These are phyloP conservation scores for Odontocolon sp. DNA, from an alignment of 2,888 invertebrate species.

Conservation along the genomic window DNA sequence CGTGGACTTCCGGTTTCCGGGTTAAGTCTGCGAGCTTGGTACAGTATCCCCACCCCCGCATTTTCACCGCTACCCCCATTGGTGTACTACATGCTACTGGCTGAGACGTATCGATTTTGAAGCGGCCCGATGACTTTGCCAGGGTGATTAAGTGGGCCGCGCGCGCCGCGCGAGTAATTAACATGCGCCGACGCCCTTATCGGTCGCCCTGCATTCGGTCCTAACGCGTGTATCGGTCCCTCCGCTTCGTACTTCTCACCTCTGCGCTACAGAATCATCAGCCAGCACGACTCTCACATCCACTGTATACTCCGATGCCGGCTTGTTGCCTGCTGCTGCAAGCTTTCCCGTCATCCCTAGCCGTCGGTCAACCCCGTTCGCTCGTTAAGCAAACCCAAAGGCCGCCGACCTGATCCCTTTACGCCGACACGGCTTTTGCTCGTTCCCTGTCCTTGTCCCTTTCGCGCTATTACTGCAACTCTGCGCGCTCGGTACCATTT, in stretches of 20 bases:
- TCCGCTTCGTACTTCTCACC: not conserved
- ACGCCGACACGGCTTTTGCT: conserved; percentile 26
- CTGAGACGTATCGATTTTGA: conserved; percentile 60
- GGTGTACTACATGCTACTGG: not conserved
- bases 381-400: conserved; percentile 61
- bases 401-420: conserved; percentile 48
- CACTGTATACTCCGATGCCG: not conserved
- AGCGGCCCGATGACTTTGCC: conserved; percentile 62
- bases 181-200: conserved; percentile 65
- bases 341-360: conserved; percentile 8
- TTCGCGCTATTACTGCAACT: not conserved
- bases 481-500: too few species aligned
- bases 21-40: conserved; percentile 15
- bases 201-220: conserved; percentile 54
- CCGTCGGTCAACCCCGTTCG: conserved; percentile 54
- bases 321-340: conserved; percentile 4
- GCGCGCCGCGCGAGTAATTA: conserved; percentile 63
- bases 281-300: too few species aligned
- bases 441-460: not conserved
- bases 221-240: conserved; percentile 22
- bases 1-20: conserved; percentile 41
- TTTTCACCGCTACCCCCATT: not conserved
- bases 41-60: not conserved
- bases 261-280: too few species aligned
- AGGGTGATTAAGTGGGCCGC: conserved; percentile 60